Conservation (phyloP, 2,888 invertebrate species). For the Onthophagus sagittarius region DNA sequence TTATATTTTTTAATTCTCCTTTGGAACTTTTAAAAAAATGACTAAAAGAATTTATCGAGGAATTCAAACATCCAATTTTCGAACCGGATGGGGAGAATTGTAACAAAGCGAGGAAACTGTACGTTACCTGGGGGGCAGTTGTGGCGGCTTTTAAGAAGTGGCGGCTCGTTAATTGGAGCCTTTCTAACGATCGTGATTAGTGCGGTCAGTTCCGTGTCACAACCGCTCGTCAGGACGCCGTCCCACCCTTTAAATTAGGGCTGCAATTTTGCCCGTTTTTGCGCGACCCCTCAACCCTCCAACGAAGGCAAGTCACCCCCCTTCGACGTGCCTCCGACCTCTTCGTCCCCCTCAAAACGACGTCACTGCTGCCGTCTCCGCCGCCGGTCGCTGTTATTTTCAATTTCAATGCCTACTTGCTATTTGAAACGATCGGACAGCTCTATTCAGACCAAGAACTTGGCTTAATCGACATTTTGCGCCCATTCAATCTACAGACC, state of each 20-base stretch:
- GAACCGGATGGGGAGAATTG: conserved; percentile 1
- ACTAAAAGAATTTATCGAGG: neutral
- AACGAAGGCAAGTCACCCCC: conserved; percentile 15
- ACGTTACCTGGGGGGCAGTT: conserved; percentile 14
- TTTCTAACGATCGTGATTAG: conserved; percentile 32
- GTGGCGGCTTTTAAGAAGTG: conserved; percentile 27
- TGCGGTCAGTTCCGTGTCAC: conserved; percentile 32
- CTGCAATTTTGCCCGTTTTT: conserved; percentile 27
- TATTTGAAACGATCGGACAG: conserved; percentile 8
- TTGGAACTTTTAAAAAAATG: neutral
- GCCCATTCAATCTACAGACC: neutral
- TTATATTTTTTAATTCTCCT: neutral
- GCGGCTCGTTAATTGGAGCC: conserved; percentile 29
- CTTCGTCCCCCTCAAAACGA: conserved; percentile 23
- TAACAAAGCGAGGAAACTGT: conserved; percentile 15
- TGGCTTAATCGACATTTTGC: conserved; percentile 5
- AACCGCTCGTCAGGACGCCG: conserved; percentile 30
- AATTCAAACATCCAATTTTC: conserved; percentile 19
- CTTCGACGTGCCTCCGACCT: conserved; percentile 27
- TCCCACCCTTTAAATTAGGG: conserved; percentile 31
- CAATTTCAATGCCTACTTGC: conserved; percentile 28
- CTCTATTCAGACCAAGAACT: conserved; percentile 4
- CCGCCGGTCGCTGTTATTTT: conserved; percentile 29
- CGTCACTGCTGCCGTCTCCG: conserved; percentile 1
- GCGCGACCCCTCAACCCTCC: conserved; percentile 22